phyloP scores from a whole-genome alignment of 2,113 vertebrate species.

The Nothobranchius furzeri region DNA sequence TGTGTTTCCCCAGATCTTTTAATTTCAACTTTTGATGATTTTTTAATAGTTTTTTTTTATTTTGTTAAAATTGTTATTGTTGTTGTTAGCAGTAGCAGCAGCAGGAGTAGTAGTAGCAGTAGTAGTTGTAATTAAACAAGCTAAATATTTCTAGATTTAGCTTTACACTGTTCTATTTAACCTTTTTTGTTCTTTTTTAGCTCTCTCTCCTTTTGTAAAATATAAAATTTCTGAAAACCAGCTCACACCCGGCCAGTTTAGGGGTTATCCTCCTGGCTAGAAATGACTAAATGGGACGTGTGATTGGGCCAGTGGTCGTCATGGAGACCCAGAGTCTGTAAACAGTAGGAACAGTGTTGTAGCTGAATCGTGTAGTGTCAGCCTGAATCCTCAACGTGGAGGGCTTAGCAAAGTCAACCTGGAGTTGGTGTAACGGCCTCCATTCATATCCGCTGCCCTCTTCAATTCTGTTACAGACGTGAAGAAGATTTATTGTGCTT shows the following conservation, averaged over 20 bases:
- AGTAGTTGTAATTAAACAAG: no score
- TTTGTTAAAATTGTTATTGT: no score
- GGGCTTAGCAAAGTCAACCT: conserved; percentile 57
- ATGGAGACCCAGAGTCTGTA: conserved; percentile 67
- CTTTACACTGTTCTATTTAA: no score
- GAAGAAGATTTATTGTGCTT: conserved; percentile 40
- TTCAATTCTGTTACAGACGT: conserved; percentile 36
- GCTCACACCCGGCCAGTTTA: not conserved
- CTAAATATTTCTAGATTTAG: no score
- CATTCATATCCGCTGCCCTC: conserved; percentile 62
- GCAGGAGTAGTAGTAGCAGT: no score
- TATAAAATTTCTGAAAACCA: not conserved
- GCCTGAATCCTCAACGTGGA: conserved; percentile 36
- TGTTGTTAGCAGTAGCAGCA: no score
- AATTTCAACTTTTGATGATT: no score
- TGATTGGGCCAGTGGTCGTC: conserved; percentile 54
- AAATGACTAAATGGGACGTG: conserved; percentile 30
- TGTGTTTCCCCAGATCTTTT: no score
- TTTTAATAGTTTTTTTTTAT: no score
- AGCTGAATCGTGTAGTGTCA: conserved; percentile 78
- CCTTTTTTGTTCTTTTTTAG: not conserved
- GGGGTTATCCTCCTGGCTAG: conserved; percentile 32
- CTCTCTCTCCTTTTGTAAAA: not conserved
- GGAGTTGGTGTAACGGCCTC: conserved; percentile 61
- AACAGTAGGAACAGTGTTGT: conserved; percentile 81